Evolutionary conservation across 2,113 vertebrate genomes (phyloP), one percentile per base, ranked within the genome.

Genomic region (Trichomycterus rosablanca): DNA sequence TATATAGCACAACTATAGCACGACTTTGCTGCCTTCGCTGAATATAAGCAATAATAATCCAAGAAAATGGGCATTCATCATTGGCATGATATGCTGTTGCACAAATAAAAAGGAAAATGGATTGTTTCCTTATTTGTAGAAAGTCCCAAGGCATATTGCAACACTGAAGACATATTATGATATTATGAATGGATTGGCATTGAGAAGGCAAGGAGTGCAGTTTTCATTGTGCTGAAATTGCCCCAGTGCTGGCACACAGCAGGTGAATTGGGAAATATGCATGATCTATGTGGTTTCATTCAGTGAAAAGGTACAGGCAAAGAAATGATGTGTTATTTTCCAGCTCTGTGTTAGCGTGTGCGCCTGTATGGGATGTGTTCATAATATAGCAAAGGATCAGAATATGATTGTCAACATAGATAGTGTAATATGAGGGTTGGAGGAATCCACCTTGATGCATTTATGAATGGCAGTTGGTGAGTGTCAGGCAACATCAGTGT

Each of bases 221-320:
- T 63, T 60, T 70, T 59, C 49, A 63, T 74, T 70, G 58, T 19
- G 20, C 63, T 55, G 66, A 81, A 76, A 81, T 80, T 75, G 63
- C 35, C 53, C 55, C 55, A 74, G 75, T 77, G 66, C 78, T 37
- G 23, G 73, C 18, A 59, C 44, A 55, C 69, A 60, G 63, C 66
- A 53, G 44, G 44, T 51, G 48, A 15, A 57, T 65, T 40, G 30
- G 30, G 46, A 63, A 53, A 59, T 43, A 66, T 46, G 23, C 10
- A 4, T 55, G 65, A 57, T 58, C 39, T 34, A 63, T n/a, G 23
- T 45, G 20, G 63, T 70, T 75, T 66, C 34, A 72, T 77, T 67
- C 69, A 62, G 32, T 69, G 59, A 15, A 12, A 14, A 37, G 26
- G 18, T 55, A 39, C 46, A 63, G 37, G 37, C 12, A 40, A 32